Conservation (phyloP, 2,113 vertebrate species). For the Probosciger aterrimus region DNA sequence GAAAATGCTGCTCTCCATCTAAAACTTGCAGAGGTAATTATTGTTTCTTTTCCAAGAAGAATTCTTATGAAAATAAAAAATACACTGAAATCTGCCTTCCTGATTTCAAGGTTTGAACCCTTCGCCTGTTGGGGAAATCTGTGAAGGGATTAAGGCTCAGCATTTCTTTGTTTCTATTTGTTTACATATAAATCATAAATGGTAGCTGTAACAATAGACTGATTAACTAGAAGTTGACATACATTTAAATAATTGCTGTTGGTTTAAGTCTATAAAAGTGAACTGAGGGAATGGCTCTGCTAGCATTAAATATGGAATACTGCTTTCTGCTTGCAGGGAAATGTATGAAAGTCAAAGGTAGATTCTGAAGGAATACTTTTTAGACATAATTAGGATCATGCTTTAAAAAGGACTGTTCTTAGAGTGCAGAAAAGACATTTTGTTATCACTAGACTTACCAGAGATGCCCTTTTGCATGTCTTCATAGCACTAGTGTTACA, state of each 20-base stretch:
- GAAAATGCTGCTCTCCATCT: conserved; percentile 85
- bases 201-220: not conserved
- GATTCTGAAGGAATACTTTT: not conserved
- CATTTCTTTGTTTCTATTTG: accelerated
- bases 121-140: not conserved
- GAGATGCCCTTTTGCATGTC: not conserved
- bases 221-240: not conserved
- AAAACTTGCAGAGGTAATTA: conserved; percentile 78
- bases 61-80: not conserved
- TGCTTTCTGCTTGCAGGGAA: not conserved
- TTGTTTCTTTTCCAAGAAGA: not conserved
- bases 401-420: not conserved
- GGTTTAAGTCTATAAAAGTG: not conserved
- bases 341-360: not conserved
- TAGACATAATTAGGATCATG: not conserved
- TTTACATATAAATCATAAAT: not conserved
- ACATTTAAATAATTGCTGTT: not conserved
- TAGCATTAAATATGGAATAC: not conserved
- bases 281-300: not conserved
- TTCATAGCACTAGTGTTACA: not conserved
- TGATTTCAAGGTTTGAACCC: not conserved
- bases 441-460: not conserved
- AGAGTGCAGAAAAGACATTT: not conserved
- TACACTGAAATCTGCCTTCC: not conserved
- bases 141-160: not conserved